A percentile compares a stretch with the other conserved stretches of the same genome.
Conservation (phyloP, 2,888 invertebrate genomes). For the Leistus spinibarbis region DNA sequence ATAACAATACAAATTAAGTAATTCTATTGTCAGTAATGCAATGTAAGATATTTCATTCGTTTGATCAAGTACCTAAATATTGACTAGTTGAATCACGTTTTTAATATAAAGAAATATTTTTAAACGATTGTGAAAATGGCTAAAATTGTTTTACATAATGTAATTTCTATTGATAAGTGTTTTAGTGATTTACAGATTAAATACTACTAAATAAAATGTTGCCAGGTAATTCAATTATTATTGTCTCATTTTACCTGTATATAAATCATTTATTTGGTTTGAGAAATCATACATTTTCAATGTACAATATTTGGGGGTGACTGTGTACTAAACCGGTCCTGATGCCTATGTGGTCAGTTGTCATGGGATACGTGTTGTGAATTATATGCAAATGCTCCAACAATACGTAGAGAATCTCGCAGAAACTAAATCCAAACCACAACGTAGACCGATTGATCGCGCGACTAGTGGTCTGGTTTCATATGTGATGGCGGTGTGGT, state of each 20-base stretch:
- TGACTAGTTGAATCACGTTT: not conserved
- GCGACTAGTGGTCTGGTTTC: constrained; percentile 4
- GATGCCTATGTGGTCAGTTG: no score
- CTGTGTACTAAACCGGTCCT: no score
- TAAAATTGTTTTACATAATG: not conserved
- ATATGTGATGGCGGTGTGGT: not conserved
- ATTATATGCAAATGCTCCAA: not conserved
- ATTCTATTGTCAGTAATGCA: not conserved
- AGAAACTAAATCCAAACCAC: not conserved
- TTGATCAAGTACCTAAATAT: not conserved
- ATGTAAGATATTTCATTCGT: not conserved
- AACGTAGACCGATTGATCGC: not conserved
- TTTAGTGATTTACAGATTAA: not conserved
- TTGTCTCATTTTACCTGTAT: not conserved
- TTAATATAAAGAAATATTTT: not conserved
- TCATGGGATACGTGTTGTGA: not conserved
- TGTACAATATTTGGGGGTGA: no score
- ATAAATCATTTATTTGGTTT: no score
- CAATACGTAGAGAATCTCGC: not conserved
- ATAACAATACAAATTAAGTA: not conserved
- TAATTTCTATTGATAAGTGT: not conserved
- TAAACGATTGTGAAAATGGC: not conserved
- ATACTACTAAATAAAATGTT: not conserved
- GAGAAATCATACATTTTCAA: no score
- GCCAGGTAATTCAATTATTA: not conserved